A percentile compares a stretch with the other conserved stretches of the same genome.
Conservation (phyloP, 2,888 invertebrate species). For the Lochmaea crataegi region DNA sequence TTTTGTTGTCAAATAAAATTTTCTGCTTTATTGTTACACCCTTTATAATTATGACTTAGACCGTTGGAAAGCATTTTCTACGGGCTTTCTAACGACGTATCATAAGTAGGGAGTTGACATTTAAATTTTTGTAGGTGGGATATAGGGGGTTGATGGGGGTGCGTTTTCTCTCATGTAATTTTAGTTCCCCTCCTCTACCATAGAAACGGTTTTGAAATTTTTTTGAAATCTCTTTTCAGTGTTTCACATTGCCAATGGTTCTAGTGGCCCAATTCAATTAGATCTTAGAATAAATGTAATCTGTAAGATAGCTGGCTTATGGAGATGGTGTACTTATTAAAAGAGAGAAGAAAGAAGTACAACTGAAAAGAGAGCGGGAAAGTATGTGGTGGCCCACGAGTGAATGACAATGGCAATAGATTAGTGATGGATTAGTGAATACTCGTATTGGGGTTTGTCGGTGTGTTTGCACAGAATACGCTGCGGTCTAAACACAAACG, state of each 20-base stretch:
- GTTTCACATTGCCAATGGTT: not conserved
- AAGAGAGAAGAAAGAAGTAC: constrained; percentile 15
- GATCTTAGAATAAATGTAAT: not conserved
- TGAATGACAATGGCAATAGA: constrained; percentile 39
- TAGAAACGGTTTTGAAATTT: no score
- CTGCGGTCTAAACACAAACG: constrained; percentile 39
- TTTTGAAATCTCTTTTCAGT: no score
- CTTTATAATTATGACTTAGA: no score
- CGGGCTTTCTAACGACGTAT: no score
- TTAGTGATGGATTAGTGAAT: constrained; percentile 41
- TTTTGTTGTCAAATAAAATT: no score
- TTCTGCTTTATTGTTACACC: no score
- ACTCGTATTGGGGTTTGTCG: constrained; percentile 36
- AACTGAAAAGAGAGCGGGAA: constrained; percentile 22
- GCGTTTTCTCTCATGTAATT: no score
- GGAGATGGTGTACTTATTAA: not conserved
- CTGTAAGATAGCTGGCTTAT: not conserved
- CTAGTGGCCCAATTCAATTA: not conserved
- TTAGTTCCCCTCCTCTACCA: no score
- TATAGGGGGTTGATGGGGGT: no score
- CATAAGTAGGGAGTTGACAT: no score
- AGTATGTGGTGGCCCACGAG: constrained; percentile 36
- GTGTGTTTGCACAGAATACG: constrained; percentile 39
- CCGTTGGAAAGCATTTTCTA: no score
- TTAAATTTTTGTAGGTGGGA: no score